Evolutionary conservation across 2,113 vertebrate species (phyloP).

Genomic region (Rhineura floridana): DNA sequence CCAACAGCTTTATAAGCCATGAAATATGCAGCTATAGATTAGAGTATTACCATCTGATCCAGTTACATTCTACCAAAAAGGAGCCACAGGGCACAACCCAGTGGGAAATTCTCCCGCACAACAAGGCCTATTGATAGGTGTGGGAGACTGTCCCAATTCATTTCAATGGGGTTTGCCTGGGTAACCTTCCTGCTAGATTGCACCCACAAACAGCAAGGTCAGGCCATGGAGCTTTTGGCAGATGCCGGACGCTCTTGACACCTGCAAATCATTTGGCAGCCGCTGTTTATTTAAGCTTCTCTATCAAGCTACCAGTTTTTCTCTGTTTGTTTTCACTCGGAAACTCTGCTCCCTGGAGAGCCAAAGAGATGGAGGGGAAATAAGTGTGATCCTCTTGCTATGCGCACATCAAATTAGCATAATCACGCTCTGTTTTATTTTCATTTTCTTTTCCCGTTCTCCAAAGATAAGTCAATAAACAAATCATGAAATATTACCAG

Average conservation of each 20-base stretch:
- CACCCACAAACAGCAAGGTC: constrained; percentile 63
- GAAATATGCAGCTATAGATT: constrained; percentile 47
- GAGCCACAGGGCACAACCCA: neutral
- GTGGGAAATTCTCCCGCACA: neutral
- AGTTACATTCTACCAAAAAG: constrained; percentile 72
- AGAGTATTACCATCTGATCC: constrained; percentile 74
- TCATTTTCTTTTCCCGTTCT: constrained; percentile 41
- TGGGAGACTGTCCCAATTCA: neutral
- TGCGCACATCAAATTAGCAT: constrained; percentile 48
- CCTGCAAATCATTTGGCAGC: constrained; percentile 84
- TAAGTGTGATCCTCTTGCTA: constrained; percentile 55
- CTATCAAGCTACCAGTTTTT: constrained; percentile 81
- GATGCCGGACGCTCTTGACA: constrained; percentile 76
- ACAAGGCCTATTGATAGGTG: neutral
- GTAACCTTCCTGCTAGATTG: constrained; percentile 50
- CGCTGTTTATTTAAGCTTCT: constrained; percentile 82
- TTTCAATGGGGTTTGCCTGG: neutral
- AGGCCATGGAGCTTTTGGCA: constrained; percentile 57
- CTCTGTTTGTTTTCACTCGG: constrained; percentile 71
- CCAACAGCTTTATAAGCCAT: constrained; percentile 42
- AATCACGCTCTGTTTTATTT: constrained; percentile 41
- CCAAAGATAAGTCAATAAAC: constrained; percentile 46
- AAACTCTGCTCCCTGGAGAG: constrained; percentile 34
- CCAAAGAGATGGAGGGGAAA: constrained; percentile 41
- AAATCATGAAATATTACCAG: constrained; percentile 44